Percentiles rank a stretch among this genome's conserved stretches.
Conservation (phyloP, 2,888 invertebrate species). For the Augochlorella aurata region DNA sequence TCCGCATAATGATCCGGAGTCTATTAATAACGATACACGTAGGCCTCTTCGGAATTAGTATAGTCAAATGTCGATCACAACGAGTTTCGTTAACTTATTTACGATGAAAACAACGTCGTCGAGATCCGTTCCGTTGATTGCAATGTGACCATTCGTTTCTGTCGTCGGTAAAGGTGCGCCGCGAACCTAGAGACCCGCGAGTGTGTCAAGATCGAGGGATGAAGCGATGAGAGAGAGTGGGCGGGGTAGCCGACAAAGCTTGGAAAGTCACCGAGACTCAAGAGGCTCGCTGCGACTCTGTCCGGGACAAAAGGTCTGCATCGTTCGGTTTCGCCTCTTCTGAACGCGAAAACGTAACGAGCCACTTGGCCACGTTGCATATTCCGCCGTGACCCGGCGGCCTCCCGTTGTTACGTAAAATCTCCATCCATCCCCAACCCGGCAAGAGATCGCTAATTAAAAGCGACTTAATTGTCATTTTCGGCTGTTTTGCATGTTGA, state of each 20-base stretch:
- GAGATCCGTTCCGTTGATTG: neutral
- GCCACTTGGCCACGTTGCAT: conserved; percentile 72
- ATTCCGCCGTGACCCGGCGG: conserved; percentile 55
- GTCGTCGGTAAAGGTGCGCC: neutral
- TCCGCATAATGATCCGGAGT: too few species aligned
- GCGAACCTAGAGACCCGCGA: conserved; percentile 1
- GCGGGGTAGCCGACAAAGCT: conserved; percentile 39
- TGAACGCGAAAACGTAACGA: conserved; percentile 66
- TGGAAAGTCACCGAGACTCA: conserved; percentile 35
- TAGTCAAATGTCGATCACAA: neutral
- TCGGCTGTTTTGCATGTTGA: conserved; percentile 1
- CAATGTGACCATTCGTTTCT: neutral
- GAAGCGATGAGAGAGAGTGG: neutral
- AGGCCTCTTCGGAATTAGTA: too few species aligned
- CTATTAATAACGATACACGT: too few species aligned
- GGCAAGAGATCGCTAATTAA: conserved; percentile 58
- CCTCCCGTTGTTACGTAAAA: conserved; percentile 52
- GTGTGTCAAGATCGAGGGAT: conserved; percentile 40
- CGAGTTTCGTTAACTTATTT: neutral
- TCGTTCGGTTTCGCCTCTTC: conserved; percentile 61
- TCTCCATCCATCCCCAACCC: conserved; percentile 16
- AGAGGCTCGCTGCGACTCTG: conserved; percentile 27
- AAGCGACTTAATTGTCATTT: conserved; percentile 46
- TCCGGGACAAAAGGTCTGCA: conserved; percentile 35
- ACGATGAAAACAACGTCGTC: neutral